Base-by-base conservation (phyloP, 2,797 vertebrate species). In the Myotis planiceps region DNA sequence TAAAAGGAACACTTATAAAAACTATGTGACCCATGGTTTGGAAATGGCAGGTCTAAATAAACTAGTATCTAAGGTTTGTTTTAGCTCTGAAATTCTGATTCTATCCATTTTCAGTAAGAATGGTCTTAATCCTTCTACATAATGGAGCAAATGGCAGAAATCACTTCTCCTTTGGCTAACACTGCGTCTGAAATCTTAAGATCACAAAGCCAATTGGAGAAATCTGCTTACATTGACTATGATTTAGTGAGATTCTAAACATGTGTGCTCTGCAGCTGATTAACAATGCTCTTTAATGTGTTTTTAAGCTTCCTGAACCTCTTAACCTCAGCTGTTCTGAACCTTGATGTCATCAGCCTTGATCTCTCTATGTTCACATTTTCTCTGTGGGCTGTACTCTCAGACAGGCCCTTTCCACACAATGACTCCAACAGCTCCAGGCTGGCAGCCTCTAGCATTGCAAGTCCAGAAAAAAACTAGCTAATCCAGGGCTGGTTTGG, bases 311-410 rank as follows among this genome's bases (percentile, higher is more conserved):
- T 94, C 88, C 80, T 0, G 37, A 78, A 45, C 79, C 91, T 92
- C 91, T 92, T 81, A 87, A 91, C 91, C 83, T 96, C 97, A 95
- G 95, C 93, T 94, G 86, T 96, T 96, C 86, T 72, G 65, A 94
- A 94, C 94, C 86, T 86, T 93, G 91, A 97, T 89, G 93, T 87
- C 94, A 96, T 95, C 94, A 55, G 53, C 86, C 93, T 96, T 96
- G 89, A 95, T 96, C 82, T 92, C 91, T 79, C 69, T 13, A 7
- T 9, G 42, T 90, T 92, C 88, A 66, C 25, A 80, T 80, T 75
- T 78, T 87, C 74, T 94, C 75, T 81, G 18, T n/a, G 39, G 34
- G 65, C 25, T 95, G 68, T 78, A 37, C 23, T 63, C 79, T 88
- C 75, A 80, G 83, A 71, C 65, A 34, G 75, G 25, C 75, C 34